Base-by-base conservation (phyloP, 2,113 vertebrate genomes). In the Zosterops japonicus region DNA sequence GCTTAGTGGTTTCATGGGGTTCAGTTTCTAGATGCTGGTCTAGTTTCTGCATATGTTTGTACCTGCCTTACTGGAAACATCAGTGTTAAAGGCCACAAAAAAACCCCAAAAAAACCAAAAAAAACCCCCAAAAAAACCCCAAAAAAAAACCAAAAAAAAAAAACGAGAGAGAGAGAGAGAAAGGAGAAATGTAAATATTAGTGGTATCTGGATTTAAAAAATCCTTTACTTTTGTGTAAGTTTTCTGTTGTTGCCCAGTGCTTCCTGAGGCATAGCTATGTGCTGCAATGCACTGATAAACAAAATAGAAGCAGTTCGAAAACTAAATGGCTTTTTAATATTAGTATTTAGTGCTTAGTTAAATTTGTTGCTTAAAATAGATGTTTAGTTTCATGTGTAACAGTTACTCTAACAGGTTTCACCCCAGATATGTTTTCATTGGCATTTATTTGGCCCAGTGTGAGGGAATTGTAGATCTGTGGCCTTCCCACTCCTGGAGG, bases 361-460 rank as follows among this genome's bases (percentile, higher is more conserved):
- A 21, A 31, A 12, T 76, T 76, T 72, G 5, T 23, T 46, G 11
- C 53, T 84, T 68, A 56, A 50, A 41, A 55, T 4, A 24, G 33
- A 5, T 28, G 19, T 13, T 74, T 55, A 50, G 25, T 35, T 61
- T 29, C 1, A 2, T n/a, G 7, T 36, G 8, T 83, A 63, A 41
- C n/a, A 75, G 35, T 56, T 60, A 33, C 16, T 65, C 14, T 35
- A 14, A 24, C 57, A 65, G 25, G 6, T 87, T 70, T 84, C 10
- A 12, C 60, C 23, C 27, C 20, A 29, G 39, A 10, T 41, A 12
- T 17, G 21, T 50, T 89, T 71, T 68, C 8, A 15, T 49, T 56
- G 74, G 20, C 0, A 0, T 5, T 82, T 42, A n/a, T 55, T 53
- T 79, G 15, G 63, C 53, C 41, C 18, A 46, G 0, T 0, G 0